Conservation (phyloP, 1,140 invertebrate genomes). For the Rhopalosiphum maidis region DNA sequence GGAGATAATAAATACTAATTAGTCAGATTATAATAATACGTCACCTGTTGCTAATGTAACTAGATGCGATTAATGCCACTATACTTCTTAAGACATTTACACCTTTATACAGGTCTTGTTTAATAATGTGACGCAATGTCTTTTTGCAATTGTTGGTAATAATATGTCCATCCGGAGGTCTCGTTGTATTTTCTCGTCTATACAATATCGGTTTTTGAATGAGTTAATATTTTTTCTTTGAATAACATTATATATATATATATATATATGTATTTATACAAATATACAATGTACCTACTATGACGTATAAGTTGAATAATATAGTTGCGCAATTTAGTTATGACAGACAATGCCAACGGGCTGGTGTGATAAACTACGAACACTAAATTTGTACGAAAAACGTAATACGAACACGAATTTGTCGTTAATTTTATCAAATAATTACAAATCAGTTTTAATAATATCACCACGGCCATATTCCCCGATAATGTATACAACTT, state of each 20-base stretch:
- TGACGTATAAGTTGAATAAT: background rate
- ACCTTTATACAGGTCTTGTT: background rate
- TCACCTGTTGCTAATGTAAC: slow-evolving; percentile 52
- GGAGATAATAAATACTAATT: background rate
- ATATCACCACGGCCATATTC: background rate
- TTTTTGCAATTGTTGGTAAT: background rate
- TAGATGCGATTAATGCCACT: background rate
- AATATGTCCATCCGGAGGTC: background rate
- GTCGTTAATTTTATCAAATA: slow-evolving; percentile 28
- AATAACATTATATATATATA: background rate
- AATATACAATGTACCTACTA: background rate
- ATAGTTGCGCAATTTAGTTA: background rate
- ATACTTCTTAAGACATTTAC: background rate
- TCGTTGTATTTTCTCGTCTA: background rate
- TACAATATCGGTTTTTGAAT: background rate
- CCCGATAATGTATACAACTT: background rate
- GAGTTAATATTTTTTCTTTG: background rate
- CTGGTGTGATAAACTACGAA: slow-evolving; percentile 32
- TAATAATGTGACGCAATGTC: background rate
- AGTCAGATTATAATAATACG: background rate
- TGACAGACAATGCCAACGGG: background rate
- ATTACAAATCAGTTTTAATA: slow-evolving; percentile 13
- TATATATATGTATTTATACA: no score
- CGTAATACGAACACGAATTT: slow-evolving; percentile 32
- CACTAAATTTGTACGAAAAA: slow-evolving; percentile 32